These are phyloP conservation scores for Chrysemys picta DNA, from an alignment of 2,113 vertebrate genomes.

Conservation along the genomic window DNA sequence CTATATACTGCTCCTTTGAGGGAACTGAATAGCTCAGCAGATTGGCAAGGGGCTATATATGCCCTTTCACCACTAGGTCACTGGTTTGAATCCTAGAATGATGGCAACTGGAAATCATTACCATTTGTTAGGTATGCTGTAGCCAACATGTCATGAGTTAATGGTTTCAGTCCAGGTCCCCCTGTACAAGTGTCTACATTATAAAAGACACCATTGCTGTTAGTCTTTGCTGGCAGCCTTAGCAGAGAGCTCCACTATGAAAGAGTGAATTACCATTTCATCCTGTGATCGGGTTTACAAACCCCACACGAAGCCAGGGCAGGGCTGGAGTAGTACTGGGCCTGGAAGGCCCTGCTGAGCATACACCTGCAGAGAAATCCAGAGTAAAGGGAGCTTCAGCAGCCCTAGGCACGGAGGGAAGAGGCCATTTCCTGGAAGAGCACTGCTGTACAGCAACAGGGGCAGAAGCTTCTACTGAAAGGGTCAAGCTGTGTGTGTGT, in stretches of 20 bases:
- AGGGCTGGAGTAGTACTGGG: background rate
- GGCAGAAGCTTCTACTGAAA: background rate
- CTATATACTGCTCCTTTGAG: background rate
- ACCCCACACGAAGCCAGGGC: background rate
- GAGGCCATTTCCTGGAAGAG: background rate
- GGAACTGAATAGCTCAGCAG: background rate
- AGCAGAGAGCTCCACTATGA: background rate
- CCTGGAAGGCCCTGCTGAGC: background rate
- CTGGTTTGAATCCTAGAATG: too few relatives aligned
- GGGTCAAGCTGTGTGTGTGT: background rate
- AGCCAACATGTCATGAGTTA: background rate
- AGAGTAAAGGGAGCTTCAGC: background rate
- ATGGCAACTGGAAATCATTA: background rate
- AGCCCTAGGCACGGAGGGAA: background rate
- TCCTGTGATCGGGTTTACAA: too few relatives aligned
- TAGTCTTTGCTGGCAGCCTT: background rate
- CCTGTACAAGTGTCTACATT: background rate
- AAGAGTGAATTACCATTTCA: background rate
- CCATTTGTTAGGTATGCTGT: background rate
- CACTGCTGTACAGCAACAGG: background rate
- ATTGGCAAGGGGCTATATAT: background rate
- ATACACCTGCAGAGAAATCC: background rate
- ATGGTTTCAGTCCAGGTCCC: background rate
- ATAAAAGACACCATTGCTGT: background rate
- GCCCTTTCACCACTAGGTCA: background rate